Evolutionary conservation across 1,140 invertebrate species (phyloP).

Genomic region (Neelides sp.): DNA sequence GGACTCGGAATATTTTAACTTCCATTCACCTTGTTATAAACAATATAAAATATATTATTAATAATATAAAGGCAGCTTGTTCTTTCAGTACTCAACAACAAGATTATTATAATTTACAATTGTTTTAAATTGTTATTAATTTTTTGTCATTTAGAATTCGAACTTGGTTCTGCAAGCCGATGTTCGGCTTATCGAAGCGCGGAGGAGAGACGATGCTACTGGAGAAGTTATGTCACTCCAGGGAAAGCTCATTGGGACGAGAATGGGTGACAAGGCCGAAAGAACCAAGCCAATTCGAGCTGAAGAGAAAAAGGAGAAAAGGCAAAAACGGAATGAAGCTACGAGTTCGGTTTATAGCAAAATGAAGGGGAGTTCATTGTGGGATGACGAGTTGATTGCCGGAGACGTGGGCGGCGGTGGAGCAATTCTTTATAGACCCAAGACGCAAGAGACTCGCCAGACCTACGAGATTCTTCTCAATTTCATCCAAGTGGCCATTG

Average conservation of each 20-base stretch:
- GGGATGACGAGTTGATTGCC: slow-evolving; percentile 35
- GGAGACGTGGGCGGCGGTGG: slow-evolving; percentile 83
- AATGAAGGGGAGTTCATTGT: slow-evolving; percentile 42
- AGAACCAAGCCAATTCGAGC: slow-evolving; percentile 73
- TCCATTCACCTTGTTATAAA: too few species aligned
- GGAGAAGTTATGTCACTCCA: slow-evolving; percentile 93
- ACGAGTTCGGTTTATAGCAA: slow-evolving; percentile 81
- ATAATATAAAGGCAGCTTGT: too few species aligned
- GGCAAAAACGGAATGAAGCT: slow-evolving; percentile 78
- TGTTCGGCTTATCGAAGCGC: slow-evolving; percentile 88
- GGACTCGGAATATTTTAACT: too few species aligned
- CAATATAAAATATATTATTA: background rate
- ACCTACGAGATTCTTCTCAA: slow-evolving; percentile 92
- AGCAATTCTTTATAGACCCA: slow-evolving; percentile 83
- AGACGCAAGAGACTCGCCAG: slow-evolving; percentile 93
- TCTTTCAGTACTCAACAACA: too few species aligned
- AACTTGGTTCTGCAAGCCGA: slow-evolving; percentile 99
- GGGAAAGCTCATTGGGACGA: slow-evolving; percentile 77
- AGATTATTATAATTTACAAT: background rate
- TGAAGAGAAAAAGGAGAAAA: slow-evolving; percentile 81
- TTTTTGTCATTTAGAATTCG: slow-evolving; percentile 68
- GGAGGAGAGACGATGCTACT: slow-evolving; percentile 96
- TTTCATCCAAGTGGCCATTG: slow-evolving; percentile 93
- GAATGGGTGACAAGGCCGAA: slow-evolving; percentile 90
- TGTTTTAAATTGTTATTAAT: slow-evolving; percentile 1